Conservation (phyloP, 2,797 vertebrate species). For the Pseudochaenichthys georgianus region DNA sequence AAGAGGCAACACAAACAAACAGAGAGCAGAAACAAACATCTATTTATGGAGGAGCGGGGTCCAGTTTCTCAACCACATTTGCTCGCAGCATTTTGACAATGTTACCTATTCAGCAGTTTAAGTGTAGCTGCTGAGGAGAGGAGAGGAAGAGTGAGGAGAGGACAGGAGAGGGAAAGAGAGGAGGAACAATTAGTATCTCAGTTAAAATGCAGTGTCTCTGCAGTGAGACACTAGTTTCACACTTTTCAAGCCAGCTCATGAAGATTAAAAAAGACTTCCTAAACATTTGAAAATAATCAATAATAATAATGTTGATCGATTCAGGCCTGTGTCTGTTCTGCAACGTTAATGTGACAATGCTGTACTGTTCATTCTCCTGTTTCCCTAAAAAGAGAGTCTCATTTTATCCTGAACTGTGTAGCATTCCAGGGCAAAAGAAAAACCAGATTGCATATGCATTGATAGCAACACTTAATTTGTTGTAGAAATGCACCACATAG, state of each 20-base stretch:
- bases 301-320: too few relatives aligned
- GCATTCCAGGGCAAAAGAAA: constrained; percentile 27
- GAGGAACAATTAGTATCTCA: background rate
- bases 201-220: background rate
- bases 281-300: background rate
- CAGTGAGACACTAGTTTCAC: background rate
- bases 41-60: constrained; percentile 81
- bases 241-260: background rate
- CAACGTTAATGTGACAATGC: background rate
- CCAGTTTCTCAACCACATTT: constrained; percentile 74
- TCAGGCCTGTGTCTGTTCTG: background rate
- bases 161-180: constrained; percentile 1
- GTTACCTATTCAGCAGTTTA: constrained; percentile 81
- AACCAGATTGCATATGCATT: constrained; percentile 46
- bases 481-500: constrained; percentile 64
- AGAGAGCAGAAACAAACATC: constrained; percentile 81
- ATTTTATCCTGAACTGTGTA: constrained; percentile 15
- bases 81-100: constrained; percentile 67
- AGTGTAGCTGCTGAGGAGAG: constrained; percentile 49
- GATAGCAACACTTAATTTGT: constrained; percentile 66
- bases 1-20: constrained; percentile 79
- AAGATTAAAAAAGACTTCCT: background rate
- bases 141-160: background rate
- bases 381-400: background rate
- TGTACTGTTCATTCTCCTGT: background rate